phyloP scores from a whole-genome alignment of 2,888 invertebrate species.

The Diabrotica balteata region DNA sequence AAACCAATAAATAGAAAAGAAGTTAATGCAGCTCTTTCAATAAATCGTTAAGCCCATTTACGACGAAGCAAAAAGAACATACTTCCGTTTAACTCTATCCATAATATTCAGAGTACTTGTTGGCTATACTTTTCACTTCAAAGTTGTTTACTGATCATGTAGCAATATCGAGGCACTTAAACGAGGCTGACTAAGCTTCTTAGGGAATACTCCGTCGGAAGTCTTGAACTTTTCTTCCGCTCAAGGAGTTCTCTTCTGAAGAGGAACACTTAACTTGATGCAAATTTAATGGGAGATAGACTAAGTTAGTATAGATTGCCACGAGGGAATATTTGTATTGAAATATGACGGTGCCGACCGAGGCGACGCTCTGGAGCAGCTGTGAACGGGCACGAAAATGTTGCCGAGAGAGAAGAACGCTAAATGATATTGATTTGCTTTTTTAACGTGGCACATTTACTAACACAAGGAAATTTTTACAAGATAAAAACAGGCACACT shows the following conservation, averaged over 20 bases:
- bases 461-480: no score
- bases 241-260: slow-evolving; percentile 52
- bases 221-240: slow-evolving; percentile 44
- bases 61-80: background rate
- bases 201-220: slow-evolving; percentile 56
- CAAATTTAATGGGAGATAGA: slow-evolving; percentile 62
- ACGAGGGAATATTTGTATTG: slow-evolving; percentile 39
- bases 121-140: slow-evolving; percentile 26
- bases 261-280: slow-evolving; percentile 61
- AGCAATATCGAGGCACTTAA: slow-evolving; percentile 60
- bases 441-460: no score
- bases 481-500: no score
- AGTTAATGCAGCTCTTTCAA: background rate
- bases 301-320: slow-evolving; percentile 48
- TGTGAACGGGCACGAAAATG: background rate
- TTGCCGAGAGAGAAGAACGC: background rate
- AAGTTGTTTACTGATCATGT: slow-evolving; percentile 58
- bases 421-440: background rate
- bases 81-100: slow-evolving; percentile 6
- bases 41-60: background rate
- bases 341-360: slow-evolving; percentile 34
- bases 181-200: slow-evolving; percentile 58
- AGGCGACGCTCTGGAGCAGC: background rate
- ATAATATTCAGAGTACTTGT: slow-evolving; percentile 19
- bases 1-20: background rate